These are phyloP conservation scores for Sarotherodon lohbergeri DNA, from an alignment of 2,113 vertebrate genomes.

Conservation along the genomic window DNA sequence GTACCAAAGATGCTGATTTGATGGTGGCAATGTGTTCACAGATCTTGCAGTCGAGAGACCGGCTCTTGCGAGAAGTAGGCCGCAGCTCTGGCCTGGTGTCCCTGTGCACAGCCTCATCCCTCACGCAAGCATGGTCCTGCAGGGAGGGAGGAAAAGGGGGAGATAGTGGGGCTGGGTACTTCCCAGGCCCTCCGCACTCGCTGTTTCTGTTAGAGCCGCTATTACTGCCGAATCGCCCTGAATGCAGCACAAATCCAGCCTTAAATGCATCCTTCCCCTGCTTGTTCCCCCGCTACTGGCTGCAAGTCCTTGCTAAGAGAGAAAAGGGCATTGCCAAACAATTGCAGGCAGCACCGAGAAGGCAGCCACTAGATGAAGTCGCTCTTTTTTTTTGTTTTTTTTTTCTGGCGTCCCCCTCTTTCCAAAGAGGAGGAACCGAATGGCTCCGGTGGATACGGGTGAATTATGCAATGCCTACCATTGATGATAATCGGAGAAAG, in stretches of 20 bases:
- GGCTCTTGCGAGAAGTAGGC: conserved; percentile 94
- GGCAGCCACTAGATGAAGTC: conserved; percentile 52
- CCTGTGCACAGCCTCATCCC: conserved; percentile 98
- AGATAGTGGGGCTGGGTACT: conserved; percentile 73
- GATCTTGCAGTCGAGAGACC: conserved; percentile 92
- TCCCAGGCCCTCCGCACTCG: conserved; percentile 66
- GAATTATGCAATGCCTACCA: conserved; percentile 72
- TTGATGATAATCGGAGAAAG: conserved; percentile 51
- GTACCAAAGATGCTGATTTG: conserved; percentile 97
- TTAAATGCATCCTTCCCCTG: conserved; percentile 64
- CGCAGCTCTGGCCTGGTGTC: conserved; percentile 97
- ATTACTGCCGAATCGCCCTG: conserved; percentile 66
- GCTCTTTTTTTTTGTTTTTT: neutral
- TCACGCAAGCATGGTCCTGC: conserved; percentile 99
- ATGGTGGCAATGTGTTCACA: conserved; percentile 93
- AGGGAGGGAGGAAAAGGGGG: conserved; percentile 85
- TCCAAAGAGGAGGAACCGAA: conserved; percentile 60
- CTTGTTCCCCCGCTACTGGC: conserved; percentile 51
- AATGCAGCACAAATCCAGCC: conserved; percentile 72
- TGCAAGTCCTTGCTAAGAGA: conserved; percentile 57
- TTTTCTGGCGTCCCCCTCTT: conserved; percentile 52
- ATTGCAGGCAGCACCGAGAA: conserved; percentile 51
- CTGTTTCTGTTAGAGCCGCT: conserved; percentile 49
- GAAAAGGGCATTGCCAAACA: conserved; percentile 68
- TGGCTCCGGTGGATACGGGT: conserved; percentile 54